A percentile compares a stretch with the other conserved stretches of the same genome.
These are phyloP conservation scores for Ips typographus DNA, from an alignment of 1,140 invertebrate species.

Conservation along the genomic window DNA sequence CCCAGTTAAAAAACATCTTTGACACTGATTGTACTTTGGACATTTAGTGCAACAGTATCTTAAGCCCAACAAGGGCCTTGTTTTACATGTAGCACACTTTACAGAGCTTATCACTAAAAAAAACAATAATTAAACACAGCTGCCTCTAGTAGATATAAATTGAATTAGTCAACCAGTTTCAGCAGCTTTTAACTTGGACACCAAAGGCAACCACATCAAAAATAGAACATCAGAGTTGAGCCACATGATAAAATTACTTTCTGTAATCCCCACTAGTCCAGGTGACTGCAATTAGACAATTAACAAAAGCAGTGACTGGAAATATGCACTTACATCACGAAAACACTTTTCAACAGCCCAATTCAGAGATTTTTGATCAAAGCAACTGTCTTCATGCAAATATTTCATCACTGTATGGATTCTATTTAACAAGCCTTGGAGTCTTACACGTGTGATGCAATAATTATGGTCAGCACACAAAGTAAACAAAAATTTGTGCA, in stretches of 20 bases:
- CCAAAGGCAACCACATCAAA: constrained; percentile 59
- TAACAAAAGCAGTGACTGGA: background rate
- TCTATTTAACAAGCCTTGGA: constrained; percentile 59
- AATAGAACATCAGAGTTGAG: constrained; percentile 57
- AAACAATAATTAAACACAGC: constrained; percentile 18
- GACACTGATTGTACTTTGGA: constrained; percentile 73
- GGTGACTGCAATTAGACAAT: constrained; percentile 46
- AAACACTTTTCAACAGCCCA: constrained; percentile 63
- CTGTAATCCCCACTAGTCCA: constrained; percentile 54
- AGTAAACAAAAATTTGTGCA: constrained; percentile 65
- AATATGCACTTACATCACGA: constrained; percentile 55
- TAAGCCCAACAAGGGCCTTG: constrained; percentile 57
- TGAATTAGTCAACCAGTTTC: constrained; percentile 50
- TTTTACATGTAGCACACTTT: constrained; percentile 57
- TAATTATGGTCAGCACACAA: constrained; percentile 67
- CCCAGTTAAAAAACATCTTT: constrained; percentile 76
- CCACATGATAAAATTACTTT: constrained; percentile 57
- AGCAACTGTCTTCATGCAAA: constrained; percentile 59
- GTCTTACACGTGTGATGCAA: constrained; percentile 59
- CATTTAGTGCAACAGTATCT: constrained; percentile 72
- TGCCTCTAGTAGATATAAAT: background rate
- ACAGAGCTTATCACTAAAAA: constrained; percentile 55
- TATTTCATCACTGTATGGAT: constrained; percentile 58
- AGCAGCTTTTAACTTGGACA: constrained; percentile 56
- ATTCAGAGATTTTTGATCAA: constrained; percentile 57